phyloP scores from a whole-genome alignment of 2,888 invertebrate species.

The Clusia tigrina region DNA sequence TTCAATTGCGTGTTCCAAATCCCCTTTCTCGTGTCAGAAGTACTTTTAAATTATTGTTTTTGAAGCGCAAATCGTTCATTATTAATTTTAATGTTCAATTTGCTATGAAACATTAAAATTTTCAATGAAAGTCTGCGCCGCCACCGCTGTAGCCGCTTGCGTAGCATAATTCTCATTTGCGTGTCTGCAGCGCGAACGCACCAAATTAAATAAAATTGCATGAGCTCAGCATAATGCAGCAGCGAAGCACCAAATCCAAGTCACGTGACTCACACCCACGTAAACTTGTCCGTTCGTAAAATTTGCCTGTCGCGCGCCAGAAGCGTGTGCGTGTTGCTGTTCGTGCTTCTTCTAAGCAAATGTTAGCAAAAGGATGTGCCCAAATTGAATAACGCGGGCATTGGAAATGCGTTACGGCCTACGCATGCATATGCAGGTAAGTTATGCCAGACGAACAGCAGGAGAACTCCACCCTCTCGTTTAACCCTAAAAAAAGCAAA shows the following conservation, averaged over 20 bases:
- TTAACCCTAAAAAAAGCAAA: conserved; percentile 26
- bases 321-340: background rate
- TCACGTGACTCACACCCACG: conserved; percentile 50
- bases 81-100: conserved; percentile 57
- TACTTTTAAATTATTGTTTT: conserved; percentile 55
- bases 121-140: conserved; percentile 18
- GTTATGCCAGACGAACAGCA: background rate
- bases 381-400: conserved; percentile 30
- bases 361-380: conserved; percentile 49
- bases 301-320: background rate
- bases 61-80: conserved; percentile 59
- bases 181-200: conserved; percentile 40
- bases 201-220: conserved; percentile 31
- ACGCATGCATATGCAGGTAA: conserved; percentile 2
- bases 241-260: conserved; percentile 38
- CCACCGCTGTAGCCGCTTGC: conserved; percentile 29
- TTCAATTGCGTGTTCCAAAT: conserved; percentile 11
- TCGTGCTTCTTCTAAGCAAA: background rate
- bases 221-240: conserved; percentile 8
- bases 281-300: background rate
- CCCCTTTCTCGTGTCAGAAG: background rate
- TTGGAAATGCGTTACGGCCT: conserved; percentile 13
- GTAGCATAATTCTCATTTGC: conserved; percentile 19
- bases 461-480: conserved; percentile 23
- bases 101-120: background rate